Conservation (phyloP, 2,888 invertebrate genomes). For the Stramonita haemastoma region DNA sequence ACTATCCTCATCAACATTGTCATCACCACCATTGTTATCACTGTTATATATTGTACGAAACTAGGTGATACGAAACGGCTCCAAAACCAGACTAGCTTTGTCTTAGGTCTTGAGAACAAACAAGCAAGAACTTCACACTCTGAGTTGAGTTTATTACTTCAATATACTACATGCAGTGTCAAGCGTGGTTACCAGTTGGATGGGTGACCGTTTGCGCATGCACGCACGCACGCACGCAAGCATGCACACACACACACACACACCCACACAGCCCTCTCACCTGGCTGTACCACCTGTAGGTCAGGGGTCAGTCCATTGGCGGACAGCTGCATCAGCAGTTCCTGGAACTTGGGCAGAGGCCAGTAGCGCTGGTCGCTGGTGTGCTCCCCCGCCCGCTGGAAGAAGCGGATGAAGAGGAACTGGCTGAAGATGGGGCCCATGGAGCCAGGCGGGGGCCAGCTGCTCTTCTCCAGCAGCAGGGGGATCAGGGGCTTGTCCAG, state of each 20-base stretch:
- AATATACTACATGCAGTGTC: too few species aligned
- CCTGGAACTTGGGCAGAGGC: conserved; percentile 71
- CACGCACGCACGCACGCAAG: neutral
- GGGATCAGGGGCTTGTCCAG: conserved; percentile 74
- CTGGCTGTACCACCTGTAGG: conserved; percentile 53
- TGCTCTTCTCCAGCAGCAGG: conserved; percentile 72
- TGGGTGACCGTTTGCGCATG: too few species aligned
- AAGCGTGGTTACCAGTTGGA: too few species aligned
- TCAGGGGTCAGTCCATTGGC: conserved; percentile 65
- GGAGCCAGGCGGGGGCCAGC: conserved; percentile 75
- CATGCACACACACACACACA: neutral
- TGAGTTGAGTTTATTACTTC: too few species aligned
- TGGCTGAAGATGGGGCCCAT: conserved; percentile 77
- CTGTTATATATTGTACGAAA: too few species aligned
- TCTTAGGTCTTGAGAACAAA: too few species aligned
- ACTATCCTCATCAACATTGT: too few species aligned
- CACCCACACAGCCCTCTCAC: conserved; percentile 48
- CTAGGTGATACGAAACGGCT: too few species aligned
- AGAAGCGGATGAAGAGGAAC: conserved; percentile 73
- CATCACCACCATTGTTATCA: too few species aligned
- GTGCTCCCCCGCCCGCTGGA: conserved; percentile 61
- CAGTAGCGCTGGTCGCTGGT: conserved; percentile 68
- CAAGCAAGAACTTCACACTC: too few species aligned
- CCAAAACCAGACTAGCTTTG: too few species aligned
- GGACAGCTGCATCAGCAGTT: conserved; percentile 74